Evolutionary conservation across 2,797 vertebrate genomes (phyloP).

Genomic region (Dendrocincla fuliginosa): DNA sequence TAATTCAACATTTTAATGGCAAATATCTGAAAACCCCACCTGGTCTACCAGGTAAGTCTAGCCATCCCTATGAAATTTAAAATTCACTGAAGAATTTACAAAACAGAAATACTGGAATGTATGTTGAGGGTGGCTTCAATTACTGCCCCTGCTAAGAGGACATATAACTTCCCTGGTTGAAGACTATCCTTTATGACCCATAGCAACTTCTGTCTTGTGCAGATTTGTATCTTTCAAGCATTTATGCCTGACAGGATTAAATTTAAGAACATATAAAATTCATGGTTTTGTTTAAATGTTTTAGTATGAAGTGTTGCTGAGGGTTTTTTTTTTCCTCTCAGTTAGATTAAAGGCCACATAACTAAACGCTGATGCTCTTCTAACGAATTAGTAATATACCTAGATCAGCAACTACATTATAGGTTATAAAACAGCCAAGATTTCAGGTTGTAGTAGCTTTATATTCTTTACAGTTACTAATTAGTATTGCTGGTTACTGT

Average conservation of each 20-base stretch:
- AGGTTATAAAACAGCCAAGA: not conserved
- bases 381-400: not conserved
- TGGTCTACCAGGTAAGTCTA: slow-evolving; percentile 91
- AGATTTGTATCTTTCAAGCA: not conserved
- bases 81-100: not conserved
- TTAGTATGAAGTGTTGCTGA: not conserved
- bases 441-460: not conserved
- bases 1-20: slow-evolving; percentile 98
- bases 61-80: not conserved
- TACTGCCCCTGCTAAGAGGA: not conserved
- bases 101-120: not conserved
- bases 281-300: not conserved
- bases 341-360: not conserved
- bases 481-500: not conserved
- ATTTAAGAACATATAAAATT: not conserved
- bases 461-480: not conserved
- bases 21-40: slow-evolving; percentile 98
- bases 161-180: not conserved
- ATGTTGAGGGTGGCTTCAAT: not conserved
- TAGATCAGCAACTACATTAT: not conserved
- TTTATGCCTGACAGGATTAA: not conserved
- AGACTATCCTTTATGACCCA: not conserved
- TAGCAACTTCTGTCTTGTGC: not conserved
- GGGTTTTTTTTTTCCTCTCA: not conserved
- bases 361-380: not conserved